Evolutionary conservation across 2,113 vertebrate genomes (phyloP).

Genomic region (Varanus komodoensis): DNA sequence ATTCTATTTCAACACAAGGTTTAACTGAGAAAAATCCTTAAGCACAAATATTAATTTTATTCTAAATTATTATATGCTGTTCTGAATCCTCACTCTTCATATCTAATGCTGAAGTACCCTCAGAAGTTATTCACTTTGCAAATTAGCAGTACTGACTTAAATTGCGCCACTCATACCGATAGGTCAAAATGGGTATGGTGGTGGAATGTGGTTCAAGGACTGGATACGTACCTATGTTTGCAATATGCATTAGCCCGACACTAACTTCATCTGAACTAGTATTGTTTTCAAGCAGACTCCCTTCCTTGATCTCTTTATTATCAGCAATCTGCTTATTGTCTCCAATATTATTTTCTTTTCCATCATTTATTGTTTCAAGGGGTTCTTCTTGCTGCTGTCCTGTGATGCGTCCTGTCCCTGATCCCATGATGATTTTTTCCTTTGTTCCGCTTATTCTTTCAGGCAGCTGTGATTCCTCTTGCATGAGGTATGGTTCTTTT

Average conservation of each 20-base stretch:
- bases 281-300: background rate
- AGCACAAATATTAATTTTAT: background rate
- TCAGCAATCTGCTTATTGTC: background rate
- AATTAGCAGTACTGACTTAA: background rate
- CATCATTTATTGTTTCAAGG: background rate
- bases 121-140: background rate
- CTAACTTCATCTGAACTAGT: background rate
- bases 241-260: slow-evolving; percentile 70
- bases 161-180: background rate
- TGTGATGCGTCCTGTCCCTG: background rate
- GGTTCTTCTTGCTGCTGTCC: background rate
- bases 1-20: background rate
- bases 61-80: background rate
- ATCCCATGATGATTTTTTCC: background rate
- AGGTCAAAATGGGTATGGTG: background rate
- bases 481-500: background rate
- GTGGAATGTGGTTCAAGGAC: background rate
- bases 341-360: background rate
- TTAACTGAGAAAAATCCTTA: background rate
- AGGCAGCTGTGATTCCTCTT: background rate
- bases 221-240: slow-evolving; percentile 69
- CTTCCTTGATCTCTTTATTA: background rate
- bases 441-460: background rate
- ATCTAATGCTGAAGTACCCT: background rate
- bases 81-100: background rate